Evolutionary conservation across 53 echinoderm and acorn worm genomes (phyloP), one percentile per base, ranked within the genome.

Genomic region (Paracentrotus lividus): DNA sequence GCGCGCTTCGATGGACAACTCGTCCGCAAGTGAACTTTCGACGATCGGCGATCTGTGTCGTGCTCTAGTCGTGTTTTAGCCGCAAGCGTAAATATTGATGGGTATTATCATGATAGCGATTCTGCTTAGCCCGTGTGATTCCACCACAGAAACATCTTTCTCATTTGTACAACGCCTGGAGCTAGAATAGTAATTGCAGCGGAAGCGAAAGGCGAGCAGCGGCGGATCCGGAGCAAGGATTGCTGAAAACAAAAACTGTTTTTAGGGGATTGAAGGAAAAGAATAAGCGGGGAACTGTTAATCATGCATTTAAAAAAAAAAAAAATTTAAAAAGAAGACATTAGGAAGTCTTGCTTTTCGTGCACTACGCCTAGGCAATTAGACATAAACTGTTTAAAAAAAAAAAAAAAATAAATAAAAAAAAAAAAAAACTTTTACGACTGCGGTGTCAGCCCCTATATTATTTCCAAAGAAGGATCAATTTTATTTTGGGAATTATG

Each of bases 171-270:
- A 85, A 27, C 4, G 85, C 85, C 85, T 85, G 85, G 20, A 85
- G 85, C 49, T 85, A 85, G 85, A 85, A 47, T 85, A 47, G 85
- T 49, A 85, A 85, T 78, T 78, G 45, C 78, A 78, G 42, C 18
- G 36, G 72, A 36, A 72, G 32, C 72, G 18, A 72, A 40, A 6
- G 72, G 18, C 16, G 72, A 21, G 40, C 36, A 5, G 40, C 21
- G 64, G 64, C 31, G 64, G 64, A 8, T 27, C 64, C 31, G 64
- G 64, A 8, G 64, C 64, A 64, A 64, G 64, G 64, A n/a, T n/a
- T n/a, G n/a, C 64, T 27, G 31, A 1, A 29, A 27, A 64, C 21
- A 57, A 57, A 57, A 8, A 20, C 4, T 3, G 57, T 8, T 21
- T 57, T 8, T 0, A 10, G 57, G 57, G 20, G 20, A 21, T 18